These are phyloP conservation scores for Parascotia fuliginaria DNA, from an alignment of 2,888 invertebrate species.

Conservation along the genomic window DNA sequence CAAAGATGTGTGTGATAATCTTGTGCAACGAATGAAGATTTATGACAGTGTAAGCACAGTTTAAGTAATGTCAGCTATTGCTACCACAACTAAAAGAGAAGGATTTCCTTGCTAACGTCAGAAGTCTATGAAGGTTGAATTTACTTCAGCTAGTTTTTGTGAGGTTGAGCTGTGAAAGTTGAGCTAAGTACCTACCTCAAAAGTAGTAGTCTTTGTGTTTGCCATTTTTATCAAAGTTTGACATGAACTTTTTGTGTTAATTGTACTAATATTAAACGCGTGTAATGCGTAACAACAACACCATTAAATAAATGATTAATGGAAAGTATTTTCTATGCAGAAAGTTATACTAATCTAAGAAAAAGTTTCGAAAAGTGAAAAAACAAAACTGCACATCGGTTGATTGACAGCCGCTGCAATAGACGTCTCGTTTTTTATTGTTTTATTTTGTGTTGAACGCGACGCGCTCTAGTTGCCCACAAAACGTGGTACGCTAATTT, in stretches of 20 bases:
- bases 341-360: conserved; percentile 52
- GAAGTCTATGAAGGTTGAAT: neutral
- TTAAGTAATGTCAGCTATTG: neutral
- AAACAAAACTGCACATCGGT: conserved; percentile 53
- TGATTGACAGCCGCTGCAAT: conserved; percentile 58
- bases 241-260: conserved; percentile 7
- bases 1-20: neutral
- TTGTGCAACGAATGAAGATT: conserved; percentile 1
- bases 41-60: neutral
- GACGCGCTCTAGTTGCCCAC: conserved; percentile 62
- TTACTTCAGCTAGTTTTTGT: conserved; percentile 1
- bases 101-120: neutral
- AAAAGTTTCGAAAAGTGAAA: conserved; percentile 52
- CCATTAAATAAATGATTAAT: conserved; percentile 49
- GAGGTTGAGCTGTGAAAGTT: conserved; percentile 6
- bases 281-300: conserved; percentile 24
- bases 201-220: conserved; percentile 7
- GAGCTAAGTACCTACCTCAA: too few relatives aligned
- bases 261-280: conserved; percentile 11
- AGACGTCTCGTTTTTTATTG: conserved; percentile 43
- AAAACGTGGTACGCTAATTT: conserved; percentile 58
- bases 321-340: conserved; percentile 62
- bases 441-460: conserved; percentile 42
- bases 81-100: neutral
- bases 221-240: conserved; percentile 7